These are phyloP conservation scores for Neofelis nebulosa DNA, from an alignment of 2,113 vertebrate species.

Conservation along the genomic window DNA sequence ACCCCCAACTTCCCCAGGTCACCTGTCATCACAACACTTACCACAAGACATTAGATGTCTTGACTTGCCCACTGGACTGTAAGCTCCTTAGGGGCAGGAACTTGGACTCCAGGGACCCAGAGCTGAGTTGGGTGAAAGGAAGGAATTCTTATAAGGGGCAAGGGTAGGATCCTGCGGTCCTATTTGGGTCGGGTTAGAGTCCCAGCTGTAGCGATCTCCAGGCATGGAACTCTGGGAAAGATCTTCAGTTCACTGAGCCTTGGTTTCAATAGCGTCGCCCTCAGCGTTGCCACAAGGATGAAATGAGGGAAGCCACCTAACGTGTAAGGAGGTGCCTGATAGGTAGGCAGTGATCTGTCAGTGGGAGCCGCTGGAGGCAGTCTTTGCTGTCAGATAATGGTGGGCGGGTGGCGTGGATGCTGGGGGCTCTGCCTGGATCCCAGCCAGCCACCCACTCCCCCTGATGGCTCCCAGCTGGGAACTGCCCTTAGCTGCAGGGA, in stretches of 20 bases:
- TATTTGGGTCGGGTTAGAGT: neutral
- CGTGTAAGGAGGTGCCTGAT: neutral
- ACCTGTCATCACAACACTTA: neutral
- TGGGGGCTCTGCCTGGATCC: neutral
- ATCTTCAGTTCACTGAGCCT: neutral
- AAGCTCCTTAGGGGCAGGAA: neutral
- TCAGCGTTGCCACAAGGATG: neutral
- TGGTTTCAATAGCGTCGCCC: neutral
- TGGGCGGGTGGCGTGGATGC: neutral
- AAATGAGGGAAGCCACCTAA: neutral
- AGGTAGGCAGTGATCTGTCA: rapidly evolving
- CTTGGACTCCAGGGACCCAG: neutral
- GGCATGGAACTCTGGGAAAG: neutral
- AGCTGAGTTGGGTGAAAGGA: neutral
- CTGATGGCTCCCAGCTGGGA: neutral
- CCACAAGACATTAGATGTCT: neutral
- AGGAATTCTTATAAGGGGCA: neutral
- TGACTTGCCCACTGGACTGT: neutral
- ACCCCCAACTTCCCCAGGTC: no score
- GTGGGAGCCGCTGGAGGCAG: neutral
- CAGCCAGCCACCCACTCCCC: neutral
- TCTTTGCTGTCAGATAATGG: neutral
- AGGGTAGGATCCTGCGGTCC: neutral
- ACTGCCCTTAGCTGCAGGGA: neutral
- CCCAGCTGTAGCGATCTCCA: neutral